These are phyloP conservation scores for Pyxicephalus adspersus DNA, from an alignment of 2,113 vertebrate species.

Conservation along the genomic window DNA sequence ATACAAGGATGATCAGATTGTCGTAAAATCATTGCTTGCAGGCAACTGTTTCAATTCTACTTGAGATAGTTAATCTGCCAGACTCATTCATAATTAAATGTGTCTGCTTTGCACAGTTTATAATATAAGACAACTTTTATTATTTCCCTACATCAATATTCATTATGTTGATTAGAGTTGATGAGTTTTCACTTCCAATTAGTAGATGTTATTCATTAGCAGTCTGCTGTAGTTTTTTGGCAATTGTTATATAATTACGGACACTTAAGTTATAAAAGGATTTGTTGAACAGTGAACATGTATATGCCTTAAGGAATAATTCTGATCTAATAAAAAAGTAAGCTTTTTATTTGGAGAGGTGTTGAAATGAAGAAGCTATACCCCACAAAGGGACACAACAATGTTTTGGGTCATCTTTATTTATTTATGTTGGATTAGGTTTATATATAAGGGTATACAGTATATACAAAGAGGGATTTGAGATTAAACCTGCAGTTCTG, in stretches of 20 bases:
- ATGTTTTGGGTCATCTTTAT: no score
- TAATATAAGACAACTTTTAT: conserved; percentile 34
- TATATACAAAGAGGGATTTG: no score
- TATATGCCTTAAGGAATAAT: no score
- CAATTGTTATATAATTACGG: background rate
- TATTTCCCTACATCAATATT: conserved; percentile 39
- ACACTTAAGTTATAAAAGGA: background rate
- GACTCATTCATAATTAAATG: conserved; percentile 42
- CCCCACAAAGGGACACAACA: no score
- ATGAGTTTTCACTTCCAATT: conserved; percentile 39
- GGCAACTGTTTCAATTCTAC: conserved; percentile 32
- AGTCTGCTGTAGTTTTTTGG: conserved; percentile 19
- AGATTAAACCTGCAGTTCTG: no score
- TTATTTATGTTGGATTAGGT: no score
- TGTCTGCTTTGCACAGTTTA: conserved; percentile 32
- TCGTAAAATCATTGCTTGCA: conserved; percentile 34
- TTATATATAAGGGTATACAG: no score
- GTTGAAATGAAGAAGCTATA: no score
- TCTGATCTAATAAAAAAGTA: no score
- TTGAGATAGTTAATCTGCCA: conserved; percentile 11
- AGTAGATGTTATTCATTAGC: conserved; percentile 36
- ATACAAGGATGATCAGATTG: conserved; percentile 8
- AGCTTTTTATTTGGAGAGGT: no score
- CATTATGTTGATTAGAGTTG: conserved; percentile 34
- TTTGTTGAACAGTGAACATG: background rate